A percentile compares a stretch with the other conserved stretches of the same genome.
Conservation (phyloP, 2,888 invertebrate genomes). For the Ditylenchus weischeri region DNA sequence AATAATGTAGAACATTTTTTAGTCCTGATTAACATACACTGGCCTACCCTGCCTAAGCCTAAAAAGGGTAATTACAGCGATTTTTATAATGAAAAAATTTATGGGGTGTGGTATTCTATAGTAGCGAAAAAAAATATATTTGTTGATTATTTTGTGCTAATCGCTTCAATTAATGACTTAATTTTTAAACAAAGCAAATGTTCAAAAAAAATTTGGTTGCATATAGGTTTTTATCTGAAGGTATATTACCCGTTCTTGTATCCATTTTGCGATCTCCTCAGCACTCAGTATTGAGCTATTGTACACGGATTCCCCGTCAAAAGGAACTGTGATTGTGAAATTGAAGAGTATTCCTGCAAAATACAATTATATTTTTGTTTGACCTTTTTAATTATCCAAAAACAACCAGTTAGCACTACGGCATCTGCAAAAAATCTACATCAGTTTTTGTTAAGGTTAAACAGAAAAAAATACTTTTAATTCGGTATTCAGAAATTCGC, state of each 20-base stretch:
- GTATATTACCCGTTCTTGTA: conserved; percentile 35
- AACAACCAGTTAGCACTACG: conserved; percentile 35
- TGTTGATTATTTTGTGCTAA: too few species aligned
- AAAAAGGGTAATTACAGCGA: too few species aligned
- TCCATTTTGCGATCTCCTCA: conserved; percentile 41
- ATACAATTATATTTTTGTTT: conserved; percentile 22
- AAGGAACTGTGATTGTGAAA: conserved; percentile 46
- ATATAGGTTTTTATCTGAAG: not conserved
- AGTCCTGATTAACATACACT: too few species aligned
- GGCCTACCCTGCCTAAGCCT: too few species aligned
- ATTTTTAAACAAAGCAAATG: too few species aligned
- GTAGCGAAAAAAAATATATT: too few species aligned
- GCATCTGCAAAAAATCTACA: conserved; percentile 10
- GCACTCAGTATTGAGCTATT: conserved; percentile 33
- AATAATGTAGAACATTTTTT: too few species aligned
- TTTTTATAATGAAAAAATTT: too few species aligned
- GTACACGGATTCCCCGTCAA: conserved; percentile 36
- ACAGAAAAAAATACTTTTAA: conserved; percentile 38
- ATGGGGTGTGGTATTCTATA: too few species aligned
- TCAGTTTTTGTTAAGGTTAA: too few species aligned
- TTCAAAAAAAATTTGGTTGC: too few species aligned
- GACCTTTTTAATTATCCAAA: not conserved
- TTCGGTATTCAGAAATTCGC: conserved; percentile 41
- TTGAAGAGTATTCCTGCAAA: conserved; percentile 42
- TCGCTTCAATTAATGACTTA: too few species aligned